Evolutionary conservation across 2,797 vertebrate species (phyloP), one percentile per base, ranked within the genome.

Genomic region (Sebastes variabilis): DNA sequence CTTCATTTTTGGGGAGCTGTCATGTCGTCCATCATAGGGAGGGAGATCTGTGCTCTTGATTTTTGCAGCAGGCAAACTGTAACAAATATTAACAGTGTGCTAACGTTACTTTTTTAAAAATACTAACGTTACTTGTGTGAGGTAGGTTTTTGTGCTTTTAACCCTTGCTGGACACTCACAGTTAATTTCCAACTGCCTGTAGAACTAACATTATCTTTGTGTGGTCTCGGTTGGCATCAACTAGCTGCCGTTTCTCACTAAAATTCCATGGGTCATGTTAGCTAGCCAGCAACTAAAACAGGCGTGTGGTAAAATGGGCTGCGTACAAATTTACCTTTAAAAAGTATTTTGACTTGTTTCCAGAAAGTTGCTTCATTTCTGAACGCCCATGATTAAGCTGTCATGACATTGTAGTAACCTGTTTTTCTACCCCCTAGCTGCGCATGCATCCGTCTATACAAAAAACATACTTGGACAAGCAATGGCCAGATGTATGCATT

Each of bases 101-200:
- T 22, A 5, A 34, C n/a, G 8, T 22, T 22, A 0, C 13, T n/a
- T 61, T 34, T 34, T 12, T 3, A 2, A 32, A n/a, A 62, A 18
- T 0, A 3, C 20, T 34, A 22, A 58, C 3, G 6, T 22, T 34
- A 36, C 30, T 62, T 22, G 20, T 62, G 12, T 62, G 12, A 62
- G 16, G 32, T 11, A 22, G n/a, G 32, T 14, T 36, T 61, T 6
- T 62, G 20, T 62, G 20, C 11, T 36, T 36, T 62, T 34, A 62
- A 36, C 60, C 20, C 11, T 0, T 36, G 11, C 12, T 36, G 60
- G 30, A 36, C 60, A 22, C 10, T n/a, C 18, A 20, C 29, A 12
- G 30, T 4, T 34, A 3, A 8, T 32, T 34, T 34, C n/a, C n/a
- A 0, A 8, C 32, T 36, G 0, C 12, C 32, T 24, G 32, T 14